Base-by-base conservation (phyloP, 2,113 vertebrate species). In the Redunca redunca region DNA sequence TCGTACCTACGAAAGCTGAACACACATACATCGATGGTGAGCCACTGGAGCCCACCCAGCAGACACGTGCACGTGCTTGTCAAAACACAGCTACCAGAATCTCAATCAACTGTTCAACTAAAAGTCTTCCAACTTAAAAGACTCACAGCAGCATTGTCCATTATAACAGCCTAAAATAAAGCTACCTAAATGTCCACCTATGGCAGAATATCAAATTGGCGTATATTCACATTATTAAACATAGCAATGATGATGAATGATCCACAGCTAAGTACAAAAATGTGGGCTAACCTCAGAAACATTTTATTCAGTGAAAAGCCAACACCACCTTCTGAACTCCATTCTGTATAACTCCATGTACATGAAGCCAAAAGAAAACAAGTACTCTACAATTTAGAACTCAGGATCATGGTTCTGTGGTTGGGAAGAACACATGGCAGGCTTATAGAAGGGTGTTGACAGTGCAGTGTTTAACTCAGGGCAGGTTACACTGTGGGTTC, bases 1-100 rank as follows among this genome's bases (percentile, higher is more conserved):
- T 0, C n/a, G 43, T 14, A 40, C 21, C 48, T 10, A 7, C 0
- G 0, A 30, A 48, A 25, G 74, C 15, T 3, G 43, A 77, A 88
- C 6, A 26, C 0, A 4, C 0, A 2, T 25, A 30, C 50, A 43
- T 7, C 28, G n/a, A 71, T 6, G 15, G 11, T 26, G 40, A 84
- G n/a, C 40, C 67, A 2, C 53, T 40, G 25, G 6, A 0, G 12
- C n/a, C 23, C 19, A n/a, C 21, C 23, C 60, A 33, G 28, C 36
- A 90, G 57, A 77, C n/a, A n/a, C 2, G 3, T 6, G 30, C 17
- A 21, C 3, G 2, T 28, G 48, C 36, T 55, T 57, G 30, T 30
- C 57, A 64, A 64, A 50, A 67, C 36, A 82, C 5, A 30, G 53
- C 25, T 2, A 30, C 15, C 17, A 40, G 30, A 48, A 28, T 28